A percentile compares a stretch with the other conserved stretches of the same genome.
phyloP scores from a whole-genome alignment of 2,888 invertebrate genomes.

The Phyllotreta cruciferae region DNA sequence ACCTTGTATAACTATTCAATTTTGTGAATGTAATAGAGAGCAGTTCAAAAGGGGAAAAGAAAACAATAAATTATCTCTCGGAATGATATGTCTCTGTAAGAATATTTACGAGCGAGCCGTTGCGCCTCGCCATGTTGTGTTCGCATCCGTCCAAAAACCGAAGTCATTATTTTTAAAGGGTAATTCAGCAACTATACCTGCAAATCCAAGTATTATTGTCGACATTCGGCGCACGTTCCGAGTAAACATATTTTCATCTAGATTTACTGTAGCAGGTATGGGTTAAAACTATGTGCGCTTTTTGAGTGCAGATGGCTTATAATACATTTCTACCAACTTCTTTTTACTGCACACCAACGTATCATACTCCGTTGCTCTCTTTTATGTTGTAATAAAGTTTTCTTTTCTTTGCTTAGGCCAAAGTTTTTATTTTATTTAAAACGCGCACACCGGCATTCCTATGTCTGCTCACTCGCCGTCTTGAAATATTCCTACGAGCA shows the following conservation, averaged over 20 bases:
- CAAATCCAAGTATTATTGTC: slow-evolving; percentile 25
- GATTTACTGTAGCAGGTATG: slow-evolving; percentile 43
- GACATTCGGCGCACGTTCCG: slow-evolving; percentile 46
- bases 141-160: slow-evolving; percentile 9
- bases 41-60: slow-evolving; percentile 8
- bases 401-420: slow-evolving; percentile 31
- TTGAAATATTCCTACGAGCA: slow-evolving; percentile 11
- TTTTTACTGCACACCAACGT: slow-evolving; percentile 38
- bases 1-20: slow-evolving; percentile 14
- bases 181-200: slow-evolving; percentile 19
- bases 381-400: slow-evolving; percentile 39
- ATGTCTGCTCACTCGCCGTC: slow-evolving; percentile 18
- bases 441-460: slow-evolving; percentile 22
- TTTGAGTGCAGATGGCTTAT: slow-evolving; percentile 46
- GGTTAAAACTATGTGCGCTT: slow-evolving; percentile 38
- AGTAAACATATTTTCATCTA: slow-evolving; percentile 45
- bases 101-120: slow-evolving; percentile 15
- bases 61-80: slow-evolving; percentile 15
- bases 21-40: slow-evolving; percentile 6
- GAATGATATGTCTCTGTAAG: slow-evolving; percentile 12
- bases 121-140: slow-evolving; percentile 7
- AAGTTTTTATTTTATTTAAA: slow-evolving; percentile 36
- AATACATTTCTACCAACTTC: slow-evolving; percentile 43
- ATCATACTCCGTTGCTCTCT: slow-evolving; percentile 35
- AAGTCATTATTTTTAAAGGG: slow-evolving; percentile 22